These are phyloP conservation scores for Mesochorus sp. DNA, from an alignment of 2,888 invertebrate species.

Conservation along the genomic window DNA sequence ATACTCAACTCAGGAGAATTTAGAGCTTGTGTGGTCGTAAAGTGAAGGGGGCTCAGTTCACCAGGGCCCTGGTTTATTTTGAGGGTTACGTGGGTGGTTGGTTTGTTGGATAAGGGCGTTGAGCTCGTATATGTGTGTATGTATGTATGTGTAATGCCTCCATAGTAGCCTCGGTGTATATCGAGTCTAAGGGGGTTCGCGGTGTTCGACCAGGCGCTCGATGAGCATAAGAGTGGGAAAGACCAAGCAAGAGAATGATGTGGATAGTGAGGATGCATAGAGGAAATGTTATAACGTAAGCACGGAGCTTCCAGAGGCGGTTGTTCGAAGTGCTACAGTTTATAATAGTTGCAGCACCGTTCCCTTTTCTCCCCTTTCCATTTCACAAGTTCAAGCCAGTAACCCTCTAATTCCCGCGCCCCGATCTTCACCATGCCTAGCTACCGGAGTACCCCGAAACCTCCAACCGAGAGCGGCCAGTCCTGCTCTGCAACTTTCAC, in stretches of 20 bases:
- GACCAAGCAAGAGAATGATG: slow-evolving; percentile 21
- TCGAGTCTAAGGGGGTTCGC: slow-evolving; percentile 31
- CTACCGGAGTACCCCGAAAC: slow-evolving; percentile 43
- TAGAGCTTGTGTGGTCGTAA: slow-evolving; percentile 69
- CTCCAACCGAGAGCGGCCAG: slow-evolving; percentile 57
- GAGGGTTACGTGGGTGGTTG: slow-evolving; percentile 62
- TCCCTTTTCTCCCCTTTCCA: slow-evolving; percentile 67
- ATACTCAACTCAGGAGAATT: slow-evolving; percentile 67
- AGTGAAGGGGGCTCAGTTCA: slow-evolving; percentile 71
- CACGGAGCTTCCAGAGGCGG: slow-evolving; percentile 73
- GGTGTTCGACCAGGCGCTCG: slow-evolving; percentile 28
- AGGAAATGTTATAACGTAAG: slow-evolving; percentile 32
- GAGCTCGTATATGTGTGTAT: slow-evolving; percentile 1
- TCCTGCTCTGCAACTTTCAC: slow-evolving; percentile 78
- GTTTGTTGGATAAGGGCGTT: slow-evolving; percentile 55
- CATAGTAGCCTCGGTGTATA: background rate
- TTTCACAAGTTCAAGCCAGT: slow-evolving; percentile 50
- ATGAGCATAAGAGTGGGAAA: slow-evolving; percentile 27
- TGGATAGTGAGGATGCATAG: slow-evolving; percentile 50
- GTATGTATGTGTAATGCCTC: background rate
- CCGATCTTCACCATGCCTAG: slow-evolving; percentile 26
- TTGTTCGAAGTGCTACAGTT: slow-evolving; percentile 82
- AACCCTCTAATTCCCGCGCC: slow-evolving; percentile 70
- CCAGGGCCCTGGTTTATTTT: slow-evolving; percentile 79
- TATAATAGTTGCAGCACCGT: slow-evolving; percentile 81